Percentiles rank a stretch among this genome's conserved stretches.
Evolutionary conservation across 2,113 vertebrate genomes (phyloP).

Genomic region (Rhinichthys klamathensis): DNA sequence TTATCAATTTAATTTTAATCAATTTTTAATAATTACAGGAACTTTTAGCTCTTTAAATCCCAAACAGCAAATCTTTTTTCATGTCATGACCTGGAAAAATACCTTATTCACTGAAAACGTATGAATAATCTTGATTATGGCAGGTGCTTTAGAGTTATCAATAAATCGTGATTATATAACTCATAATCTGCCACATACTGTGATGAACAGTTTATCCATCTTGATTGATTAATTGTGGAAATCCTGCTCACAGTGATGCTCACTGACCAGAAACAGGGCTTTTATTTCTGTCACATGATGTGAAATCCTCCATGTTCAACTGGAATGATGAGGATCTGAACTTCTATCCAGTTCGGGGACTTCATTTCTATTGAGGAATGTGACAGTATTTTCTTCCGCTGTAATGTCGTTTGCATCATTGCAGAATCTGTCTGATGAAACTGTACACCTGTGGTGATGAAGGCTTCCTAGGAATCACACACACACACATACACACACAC

Average conservation of each 20-base stretch:
- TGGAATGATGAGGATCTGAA: background rate
- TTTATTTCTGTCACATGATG: background rate
- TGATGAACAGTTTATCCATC: constrained; percentile 2
- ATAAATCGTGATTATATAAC: constrained; percentile 24
- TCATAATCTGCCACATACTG: background rate
- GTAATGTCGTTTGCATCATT: constrained; percentile 12
- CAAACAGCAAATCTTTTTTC: background rate
- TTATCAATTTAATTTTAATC: too few species aligned
- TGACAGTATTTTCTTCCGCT: background rate
- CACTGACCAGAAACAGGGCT: constrained; percentile 14
- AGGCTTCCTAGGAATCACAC: background rate
- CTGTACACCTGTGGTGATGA: background rate
- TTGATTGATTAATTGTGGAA: constrained; percentile 33
- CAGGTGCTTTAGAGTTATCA: constrained; percentile 3
- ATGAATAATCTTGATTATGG: background rate
- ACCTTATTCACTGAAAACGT: background rate
- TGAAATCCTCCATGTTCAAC: background rate
- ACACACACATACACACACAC: constrained; percentile 7
- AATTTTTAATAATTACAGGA: background rate
- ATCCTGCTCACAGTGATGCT: background rate
- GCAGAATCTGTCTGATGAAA: constrained; percentile 6
- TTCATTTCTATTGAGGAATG: constrained; percentile 5
- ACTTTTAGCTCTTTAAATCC: background rate
- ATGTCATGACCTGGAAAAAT: background rate
- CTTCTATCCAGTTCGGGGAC: background rate